Percentiles rank a stretch among this genome's conserved stretches.
These are phyloP conservation scores for Embiotoca jacksoni DNA, from an alignment of 2,113 vertebrate genomes.

Conservation along the genomic window DNA sequence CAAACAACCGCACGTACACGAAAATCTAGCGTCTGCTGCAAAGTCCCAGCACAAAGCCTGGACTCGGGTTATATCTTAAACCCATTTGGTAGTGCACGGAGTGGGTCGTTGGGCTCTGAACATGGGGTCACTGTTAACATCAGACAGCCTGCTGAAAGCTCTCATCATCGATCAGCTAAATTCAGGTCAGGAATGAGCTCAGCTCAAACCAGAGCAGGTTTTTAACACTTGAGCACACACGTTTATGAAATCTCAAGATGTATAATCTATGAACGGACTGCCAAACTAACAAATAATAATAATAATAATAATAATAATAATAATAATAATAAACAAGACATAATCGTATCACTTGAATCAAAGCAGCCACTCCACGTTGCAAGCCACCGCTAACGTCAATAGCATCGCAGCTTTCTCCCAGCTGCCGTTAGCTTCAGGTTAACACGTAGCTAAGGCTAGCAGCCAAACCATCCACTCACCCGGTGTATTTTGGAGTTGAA, in stretches of 20 bases:
- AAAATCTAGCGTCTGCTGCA: neutral
- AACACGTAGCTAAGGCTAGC: slow-evolving; percentile 2
- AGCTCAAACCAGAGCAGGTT: neutral
- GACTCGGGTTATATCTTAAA: neutral
- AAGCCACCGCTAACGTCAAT: slow-evolving; percentile 29
- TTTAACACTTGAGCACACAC: neutral
- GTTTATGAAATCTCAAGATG: neutral
- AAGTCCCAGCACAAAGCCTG: slow-evolving; percentile 11
- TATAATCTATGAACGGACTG: neutral
- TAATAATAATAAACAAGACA: no score
- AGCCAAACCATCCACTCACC: slow-evolving; percentile 41
- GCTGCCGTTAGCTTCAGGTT: slow-evolving; percentile 9
- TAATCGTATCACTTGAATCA: no score
- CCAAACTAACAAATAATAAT: neutral
- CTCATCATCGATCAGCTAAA: neutral
- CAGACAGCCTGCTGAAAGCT: neutral
- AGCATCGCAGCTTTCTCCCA: no score
- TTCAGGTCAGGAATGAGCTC: neutral
- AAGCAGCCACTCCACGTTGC: neutral
- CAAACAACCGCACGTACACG: neutral
- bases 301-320: no score
- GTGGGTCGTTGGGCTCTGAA: neutral
- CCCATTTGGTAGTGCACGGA: neutral
- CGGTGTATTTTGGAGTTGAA: neutral
- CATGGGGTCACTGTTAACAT: neutral